A percentile compares a stretch with the other conserved stretches of the same genome.
Conservation (phyloP, 2,797 vertebrate genomes). For the Takifugu ocellatus region DNA sequence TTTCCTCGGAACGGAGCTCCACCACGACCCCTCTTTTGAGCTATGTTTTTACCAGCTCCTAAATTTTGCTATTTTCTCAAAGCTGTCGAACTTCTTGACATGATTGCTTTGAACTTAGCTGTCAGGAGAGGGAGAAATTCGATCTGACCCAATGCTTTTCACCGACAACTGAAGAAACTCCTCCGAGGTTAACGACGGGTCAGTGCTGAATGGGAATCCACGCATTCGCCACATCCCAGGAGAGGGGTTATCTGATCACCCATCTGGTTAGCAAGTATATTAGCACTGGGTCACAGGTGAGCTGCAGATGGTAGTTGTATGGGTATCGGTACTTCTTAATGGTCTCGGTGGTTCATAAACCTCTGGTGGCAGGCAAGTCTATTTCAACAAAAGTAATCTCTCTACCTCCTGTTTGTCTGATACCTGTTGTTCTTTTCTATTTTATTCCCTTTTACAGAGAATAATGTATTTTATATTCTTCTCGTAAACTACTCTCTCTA, state of each 20-base stretch:
- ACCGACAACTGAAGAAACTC: slow-evolving; percentile 47
- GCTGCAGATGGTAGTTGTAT: slow-evolving; percentile 40
- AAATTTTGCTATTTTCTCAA: slow-evolving; percentile 41
- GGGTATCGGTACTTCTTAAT: slow-evolving; percentile 25
- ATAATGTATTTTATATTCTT: no score
- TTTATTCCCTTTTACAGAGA: background rate
- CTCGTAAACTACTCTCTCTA: no score
- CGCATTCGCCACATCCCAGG: slow-evolving; percentile 38
- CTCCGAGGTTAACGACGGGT: slow-evolving; percentile 53
- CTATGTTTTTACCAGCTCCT: slow-evolving; percentile 39
- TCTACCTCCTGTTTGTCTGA: no score
- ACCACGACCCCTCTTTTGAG: slow-evolving; percentile 33
- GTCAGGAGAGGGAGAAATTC: slow-evolving; percentile 48
- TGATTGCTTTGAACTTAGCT: slow-evolving; percentile 46
- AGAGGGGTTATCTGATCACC: slow-evolving; percentile 46
- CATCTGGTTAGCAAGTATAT: slow-evolving; percentile 50
- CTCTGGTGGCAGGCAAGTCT: slow-evolving; percentile 4
- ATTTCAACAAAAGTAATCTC: no score
- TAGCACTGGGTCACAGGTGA: slow-evolving; percentile 53
- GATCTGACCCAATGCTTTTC: slow-evolving; percentile 52
- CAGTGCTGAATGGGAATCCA: slow-evolving; percentile 29
- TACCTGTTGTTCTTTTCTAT: background rate
- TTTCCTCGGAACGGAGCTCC: slow-evolving; percentile 21
- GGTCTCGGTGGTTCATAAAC: slow-evolving; percentile 26
- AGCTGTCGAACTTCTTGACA: slow-evolving; percentile 18